These are phyloP conservation scores for Prenolepis imparis DNA, from an alignment of 2,888 invertebrate species.

Conservation along the genomic window DNA sequence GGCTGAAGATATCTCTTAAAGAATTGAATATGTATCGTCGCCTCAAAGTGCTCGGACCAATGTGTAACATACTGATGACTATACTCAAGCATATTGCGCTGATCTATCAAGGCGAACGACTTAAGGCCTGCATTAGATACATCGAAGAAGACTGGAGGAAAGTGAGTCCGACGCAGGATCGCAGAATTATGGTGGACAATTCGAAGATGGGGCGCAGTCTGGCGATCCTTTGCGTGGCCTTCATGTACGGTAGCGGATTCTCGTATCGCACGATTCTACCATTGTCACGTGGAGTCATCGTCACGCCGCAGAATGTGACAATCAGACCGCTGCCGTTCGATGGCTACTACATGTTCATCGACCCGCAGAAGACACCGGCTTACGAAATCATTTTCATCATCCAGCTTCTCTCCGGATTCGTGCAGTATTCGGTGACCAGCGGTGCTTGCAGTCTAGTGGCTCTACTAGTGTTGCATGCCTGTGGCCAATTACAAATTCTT, in stretches of 20 bases:
- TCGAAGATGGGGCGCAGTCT: slow-evolving; percentile 74
- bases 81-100: slow-evolving; percentile 56
- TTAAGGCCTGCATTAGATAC: slow-evolving; percentile 57
- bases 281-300: slow-evolving; percentile 52
- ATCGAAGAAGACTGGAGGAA: slow-evolving; percentile 72
- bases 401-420: slow-evolving; percentile 70
- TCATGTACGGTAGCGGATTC: slow-evolving; percentile 71
- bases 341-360: slow-evolving; percentile 73
- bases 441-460: slow-evolving; percentile 72
- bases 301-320: slow-evolving; percentile 63
- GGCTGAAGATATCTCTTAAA: slow-evolving; percentile 67
- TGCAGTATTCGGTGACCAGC: slow-evolving; percentile 70
- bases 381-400: slow-evolving; percentile 73
- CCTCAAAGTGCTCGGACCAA: slow-evolving; percentile 72
- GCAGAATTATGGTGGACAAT: slow-evolving; percentile 74
- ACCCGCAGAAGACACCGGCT: slow-evolving; percentile 68
- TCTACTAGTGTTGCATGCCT: slow-evolving; percentile 72
- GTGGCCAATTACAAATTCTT: slow-evolving; percentile 63
- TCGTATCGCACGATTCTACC: slow-evolving; percentile 75
- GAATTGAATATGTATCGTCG: slow-evolving; percentile 65
- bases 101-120: background rate
- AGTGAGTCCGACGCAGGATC: slow-evolving; percentile 64
- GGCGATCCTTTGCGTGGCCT: slow-evolving; percentile 66
- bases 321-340: slow-evolving; percentile 67
- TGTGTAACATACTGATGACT: slow-evolving; percentile 64